These are phyloP conservation scores for Collichthys lucidus DNA, from an alignment of 2,113 vertebrate species.

Conservation along the genomic window DNA sequence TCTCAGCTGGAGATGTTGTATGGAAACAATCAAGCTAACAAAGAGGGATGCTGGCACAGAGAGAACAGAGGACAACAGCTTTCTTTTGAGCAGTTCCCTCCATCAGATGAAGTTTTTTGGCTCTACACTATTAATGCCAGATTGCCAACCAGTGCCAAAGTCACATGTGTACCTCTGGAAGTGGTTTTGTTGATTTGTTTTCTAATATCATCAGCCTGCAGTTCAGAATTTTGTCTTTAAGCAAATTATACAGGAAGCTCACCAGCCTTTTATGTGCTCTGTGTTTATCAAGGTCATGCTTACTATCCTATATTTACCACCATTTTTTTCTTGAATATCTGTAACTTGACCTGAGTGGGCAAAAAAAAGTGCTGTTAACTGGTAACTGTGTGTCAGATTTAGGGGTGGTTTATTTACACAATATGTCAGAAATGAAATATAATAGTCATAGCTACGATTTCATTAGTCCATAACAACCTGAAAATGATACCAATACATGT, in stretches of 20 bases:
- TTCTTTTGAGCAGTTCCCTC: slow-evolving; percentile 11
- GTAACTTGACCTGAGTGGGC: too few species aligned
- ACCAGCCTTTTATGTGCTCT: neutral
- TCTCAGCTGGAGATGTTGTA: neutral
- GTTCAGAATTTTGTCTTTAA: neutral
- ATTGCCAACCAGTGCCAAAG: slow-evolving; percentile 7
- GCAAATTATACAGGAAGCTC: slow-evolving; percentile 11
- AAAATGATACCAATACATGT: too few species aligned
- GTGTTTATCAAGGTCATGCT: too few species aligned
- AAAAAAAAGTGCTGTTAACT: too few species aligned
- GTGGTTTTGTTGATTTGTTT: slow-evolving; percentile 24
- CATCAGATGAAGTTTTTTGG: slow-evolving; percentile 28
- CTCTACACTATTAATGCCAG: slow-evolving; percentile 11
- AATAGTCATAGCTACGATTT: too few species aligned
- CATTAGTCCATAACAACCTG: too few species aligned
- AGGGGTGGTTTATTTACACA: too few species aligned
- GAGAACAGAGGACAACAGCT: slow-evolving; percentile 23
- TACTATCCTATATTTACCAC: too few species aligned
- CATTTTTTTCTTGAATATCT: too few species aligned
- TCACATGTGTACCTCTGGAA: slow-evolving; percentile 30
- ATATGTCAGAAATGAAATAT: too few species aligned
- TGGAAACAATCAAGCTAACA: slow-evolving; percentile 25
- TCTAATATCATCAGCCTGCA: neutral
- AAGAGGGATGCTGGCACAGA: slow-evolving; percentile 1
- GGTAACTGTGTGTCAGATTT: too few species aligned